Evolutionary conservation across 2,113 vertebrate genomes (phyloP).

Genomic region (Cynopterus brachyotis): DNA sequence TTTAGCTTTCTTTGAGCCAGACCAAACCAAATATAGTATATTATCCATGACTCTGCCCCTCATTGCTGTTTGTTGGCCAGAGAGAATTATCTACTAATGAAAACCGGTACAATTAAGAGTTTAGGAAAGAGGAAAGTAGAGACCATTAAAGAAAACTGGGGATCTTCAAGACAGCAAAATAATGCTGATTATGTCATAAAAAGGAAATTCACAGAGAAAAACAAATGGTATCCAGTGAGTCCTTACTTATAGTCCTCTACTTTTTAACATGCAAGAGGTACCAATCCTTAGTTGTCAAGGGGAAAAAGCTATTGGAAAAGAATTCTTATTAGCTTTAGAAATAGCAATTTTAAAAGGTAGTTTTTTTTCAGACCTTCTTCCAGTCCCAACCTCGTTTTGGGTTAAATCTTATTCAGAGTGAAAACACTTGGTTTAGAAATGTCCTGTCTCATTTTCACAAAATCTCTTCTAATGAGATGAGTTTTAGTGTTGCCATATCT

Average conservation of each 20-base stretch:
- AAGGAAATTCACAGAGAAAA: background rate
- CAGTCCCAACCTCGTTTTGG: slow-evolving; percentile 4
- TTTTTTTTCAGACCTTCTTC: background rate
- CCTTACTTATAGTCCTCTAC: background rate
- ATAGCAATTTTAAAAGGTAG: slow-evolving; percentile 10
- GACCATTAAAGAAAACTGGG: background rate
- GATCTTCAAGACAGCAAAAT: slow-evolving; percentile 13
- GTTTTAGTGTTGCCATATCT: background rate
- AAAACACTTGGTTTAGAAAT: slow-evolving; percentile 58
- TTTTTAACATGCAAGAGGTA: background rate
- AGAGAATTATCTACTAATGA: slow-evolving; percentile 41
- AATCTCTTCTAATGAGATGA: slow-evolving; percentile 53
- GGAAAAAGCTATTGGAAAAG: background rate
- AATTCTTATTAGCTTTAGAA: slow-evolving; percentile 38
- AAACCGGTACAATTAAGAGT: slow-evolving; percentile 38
- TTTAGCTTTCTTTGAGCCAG: background rate
- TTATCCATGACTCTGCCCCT: slow-evolving; percentile 34
- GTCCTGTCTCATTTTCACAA: slow-evolving; percentile 60
- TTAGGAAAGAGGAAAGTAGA: background rate
- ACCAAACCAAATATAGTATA: background rate
- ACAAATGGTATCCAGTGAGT: background rate
- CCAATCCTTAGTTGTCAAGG: background rate
- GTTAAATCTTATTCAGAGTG: slow-evolving; percentile 41
- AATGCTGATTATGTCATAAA: background rate
- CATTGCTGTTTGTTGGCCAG: slow-evolving; percentile 23